These are phyloP conservation scores for Acanthochromis polyacanthus DNA, from an alignment of 2,113 vertebrate genomes.

Conservation along the genomic window DNA sequence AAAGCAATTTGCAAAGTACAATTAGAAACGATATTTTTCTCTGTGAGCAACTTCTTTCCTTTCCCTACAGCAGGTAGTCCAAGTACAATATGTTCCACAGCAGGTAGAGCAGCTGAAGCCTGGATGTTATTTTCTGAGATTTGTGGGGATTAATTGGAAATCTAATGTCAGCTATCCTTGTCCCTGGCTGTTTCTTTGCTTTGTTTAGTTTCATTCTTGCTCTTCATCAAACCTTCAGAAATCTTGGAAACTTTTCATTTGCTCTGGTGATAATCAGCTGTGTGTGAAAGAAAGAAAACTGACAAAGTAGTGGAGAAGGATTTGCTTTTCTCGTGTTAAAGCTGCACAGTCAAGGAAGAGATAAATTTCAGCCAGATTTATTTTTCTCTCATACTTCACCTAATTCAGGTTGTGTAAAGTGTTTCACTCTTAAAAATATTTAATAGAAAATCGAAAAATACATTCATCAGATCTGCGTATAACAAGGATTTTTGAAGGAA, in stretches of 20 bases:
- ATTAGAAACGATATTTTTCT: slow-evolving; percentile 3
- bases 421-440: too few species aligned
- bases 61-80: slow-evolving; percentile 9
- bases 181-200: slow-evolving; percentile 2
- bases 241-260: neutral
- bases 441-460: too few species aligned
- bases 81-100: slow-evolving; percentile 12
- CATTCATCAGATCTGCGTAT: too few species aligned
- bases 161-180: neutral
- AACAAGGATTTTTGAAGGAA: too few species aligned
- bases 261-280: neutral
- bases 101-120: slow-evolving; percentile 9
- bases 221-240: neutral
- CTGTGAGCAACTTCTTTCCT: neutral
- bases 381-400: too few species aligned
- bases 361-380: too few species aligned
- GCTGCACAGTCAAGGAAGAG: too few species aligned
- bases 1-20: slow-evolving; percentile 26
- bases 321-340: neutral
- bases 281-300: neutral
- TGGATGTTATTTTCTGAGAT: slow-evolving; percentile 7
- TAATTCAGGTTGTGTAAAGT: too few species aligned
- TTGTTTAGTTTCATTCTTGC: neutral
- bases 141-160: slow-evolving; percentile 31
- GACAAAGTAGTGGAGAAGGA: neutral